These are phyloP conservation scores for Tachycineta bicolor DNA, from an alignment of 2,113 vertebrate genomes.

Conservation along the genomic window DNA sequence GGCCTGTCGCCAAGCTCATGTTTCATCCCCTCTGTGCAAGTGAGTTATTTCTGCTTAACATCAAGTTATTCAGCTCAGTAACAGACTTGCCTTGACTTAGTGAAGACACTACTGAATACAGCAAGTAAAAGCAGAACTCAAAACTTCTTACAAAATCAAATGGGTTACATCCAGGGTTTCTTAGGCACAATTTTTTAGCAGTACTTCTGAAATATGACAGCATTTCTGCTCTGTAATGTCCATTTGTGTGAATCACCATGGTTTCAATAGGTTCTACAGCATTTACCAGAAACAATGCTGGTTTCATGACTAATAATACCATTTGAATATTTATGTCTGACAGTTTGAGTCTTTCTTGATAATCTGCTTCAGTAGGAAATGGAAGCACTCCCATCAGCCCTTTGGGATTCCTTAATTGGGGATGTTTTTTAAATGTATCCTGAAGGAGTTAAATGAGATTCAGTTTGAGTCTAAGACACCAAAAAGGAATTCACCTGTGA, in stretches of 20 bases:
- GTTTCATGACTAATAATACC: not conserved
- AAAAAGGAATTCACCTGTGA: not conserved
- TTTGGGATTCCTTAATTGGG: not conserved
- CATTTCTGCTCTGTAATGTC: not conserved
- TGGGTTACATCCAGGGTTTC: not conserved
- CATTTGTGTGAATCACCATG: not conserved
- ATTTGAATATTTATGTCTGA: not conserved
- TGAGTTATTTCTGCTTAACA: not conserved
- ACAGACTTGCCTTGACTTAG: not conserved
- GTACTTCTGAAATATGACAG: not conserved
- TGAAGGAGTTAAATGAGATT: not conserved
- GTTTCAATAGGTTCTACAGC: not conserved
- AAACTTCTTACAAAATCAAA: not conserved
- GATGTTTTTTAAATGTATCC: accelerated
- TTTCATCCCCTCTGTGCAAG: not conserved
- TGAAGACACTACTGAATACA: not conserved
- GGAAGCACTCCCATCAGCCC: not conserved
- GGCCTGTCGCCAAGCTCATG: not conserved
- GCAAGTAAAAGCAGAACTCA: not conserved
- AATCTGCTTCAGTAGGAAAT: not conserved
- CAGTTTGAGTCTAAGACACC: not conserved
- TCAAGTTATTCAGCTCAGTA: not conserved
- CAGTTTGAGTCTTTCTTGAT: not conserved
- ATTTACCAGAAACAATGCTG: not conserved
- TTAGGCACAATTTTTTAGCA: not conserved